A percentile compares a stretch with the other conserved stretches of the same genome.
Evolutionary conservation across 2,113 vertebrate genomes (phyloP).

Genomic region (Eonycteris spelaea): DNA sequence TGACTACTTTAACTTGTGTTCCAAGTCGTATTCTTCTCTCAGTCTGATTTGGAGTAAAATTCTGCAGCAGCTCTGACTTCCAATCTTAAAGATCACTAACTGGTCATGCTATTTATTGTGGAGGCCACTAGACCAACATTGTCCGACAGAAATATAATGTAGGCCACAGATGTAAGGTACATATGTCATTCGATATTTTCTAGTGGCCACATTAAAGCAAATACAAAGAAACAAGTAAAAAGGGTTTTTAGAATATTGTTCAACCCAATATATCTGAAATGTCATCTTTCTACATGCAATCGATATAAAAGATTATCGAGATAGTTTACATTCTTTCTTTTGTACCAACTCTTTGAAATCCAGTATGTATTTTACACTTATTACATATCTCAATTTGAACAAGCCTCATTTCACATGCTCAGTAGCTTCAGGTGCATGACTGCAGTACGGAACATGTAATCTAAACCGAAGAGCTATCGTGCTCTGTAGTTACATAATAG

Average conservation of each 20-base stretch:
- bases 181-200: not conserved
- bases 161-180: not conserved
- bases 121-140: not conserved
- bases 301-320: not conserved
- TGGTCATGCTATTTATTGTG: not conserved
- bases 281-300: not conserved
- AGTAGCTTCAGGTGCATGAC: not conserved
- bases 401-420: not conserved
- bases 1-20: not conserved
- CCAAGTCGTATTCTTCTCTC: not conserved
- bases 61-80: not conserved
- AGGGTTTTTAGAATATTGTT: not conserved
- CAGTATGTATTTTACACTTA: not conserved
- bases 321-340: not conserved
- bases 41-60: not conserved
- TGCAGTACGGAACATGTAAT: not conserved
- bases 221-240: not conserved
- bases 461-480: not conserved
- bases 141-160: not conserved
- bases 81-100: not conserved
- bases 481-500: not conserved
- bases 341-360: not conserved
- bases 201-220: not conserved
- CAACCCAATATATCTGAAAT: not conserved
- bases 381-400: fast-evolving